These are phyloP conservation scores for Gallinago jamesoni DNA, from an alignment of 2,113 vertebrate genomes.

Conservation along the genomic window DNA sequence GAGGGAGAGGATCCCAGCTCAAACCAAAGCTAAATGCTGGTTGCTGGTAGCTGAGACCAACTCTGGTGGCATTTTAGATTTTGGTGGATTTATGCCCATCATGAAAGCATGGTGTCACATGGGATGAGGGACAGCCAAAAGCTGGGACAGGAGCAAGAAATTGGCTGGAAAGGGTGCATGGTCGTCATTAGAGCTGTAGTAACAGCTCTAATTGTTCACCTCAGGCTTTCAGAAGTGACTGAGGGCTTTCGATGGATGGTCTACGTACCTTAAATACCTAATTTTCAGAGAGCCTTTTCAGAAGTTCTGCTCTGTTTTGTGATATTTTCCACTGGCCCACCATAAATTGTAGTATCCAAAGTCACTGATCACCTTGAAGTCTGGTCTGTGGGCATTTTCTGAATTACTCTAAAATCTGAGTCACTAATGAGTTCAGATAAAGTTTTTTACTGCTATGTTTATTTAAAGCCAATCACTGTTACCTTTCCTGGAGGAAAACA, in stretches of 20 bases:
- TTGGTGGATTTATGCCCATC: background rate
- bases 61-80: background rate
- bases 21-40: background rate
- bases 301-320: background rate
- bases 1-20: background rate
- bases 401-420: background rate
- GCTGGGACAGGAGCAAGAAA: background rate
- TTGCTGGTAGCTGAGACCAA: background rate
- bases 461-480: background rate
- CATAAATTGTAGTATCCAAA: background rate
- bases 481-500: conserved; percentile 1
- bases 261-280: background rate
- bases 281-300: background rate
- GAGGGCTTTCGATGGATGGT: background rate
- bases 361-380: background rate
- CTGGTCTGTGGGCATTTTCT: background rate
- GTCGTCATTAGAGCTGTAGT: background rate
- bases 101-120: background rate
- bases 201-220: background rate
- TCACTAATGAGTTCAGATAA: conserved; percentile 15
- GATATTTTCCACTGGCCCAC: background rate
- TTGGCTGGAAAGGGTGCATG: background rate
- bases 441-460: conserved; percentile 8
- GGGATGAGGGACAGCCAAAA: background rate
- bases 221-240: background rate